Conservation (phyloP, 2,888 invertebrate genomes). For the Lampropteryx suffumata region DNA sequence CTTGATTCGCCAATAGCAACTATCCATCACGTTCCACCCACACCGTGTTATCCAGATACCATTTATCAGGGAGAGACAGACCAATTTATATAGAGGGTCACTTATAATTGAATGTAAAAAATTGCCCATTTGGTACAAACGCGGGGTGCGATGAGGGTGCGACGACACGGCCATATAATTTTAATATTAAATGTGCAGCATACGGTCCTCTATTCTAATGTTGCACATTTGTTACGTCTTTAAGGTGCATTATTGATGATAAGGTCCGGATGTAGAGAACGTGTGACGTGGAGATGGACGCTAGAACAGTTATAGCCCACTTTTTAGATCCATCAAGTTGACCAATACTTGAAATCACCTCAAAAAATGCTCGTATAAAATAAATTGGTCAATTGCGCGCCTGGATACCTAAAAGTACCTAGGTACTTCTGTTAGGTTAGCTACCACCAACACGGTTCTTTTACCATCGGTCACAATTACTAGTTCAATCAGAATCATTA, state of each 20-base stretch:
- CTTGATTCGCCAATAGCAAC: slow-evolving; percentile 52
- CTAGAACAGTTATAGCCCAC: no score
- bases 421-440: no score
- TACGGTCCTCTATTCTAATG: slow-evolving; percentile 46
- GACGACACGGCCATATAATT: slow-evolving; percentile 55
- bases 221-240: slow-evolving; percentile 32
- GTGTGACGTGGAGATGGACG: slow-evolving; percentile 1
- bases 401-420: no score
- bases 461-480: no score
- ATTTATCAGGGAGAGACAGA: slow-evolving; percentile 76
- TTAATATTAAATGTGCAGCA: slow-evolving; percentile 68
- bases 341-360: no score
- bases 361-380: no score
- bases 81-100: slow-evolving; percentile 77
- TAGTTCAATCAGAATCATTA: no score
- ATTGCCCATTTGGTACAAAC: slow-evolving; percentile 41
- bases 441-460: no score
- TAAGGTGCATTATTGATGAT: slow-evolving; percentile 19
- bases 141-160: slow-evolving; percentile 26
- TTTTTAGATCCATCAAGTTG: no score
- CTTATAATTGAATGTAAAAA: slow-evolving; percentile 79
- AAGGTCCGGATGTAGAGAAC: background rate
- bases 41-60: slow-evolving; percentile 61
- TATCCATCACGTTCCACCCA: slow-evolving; percentile 71
- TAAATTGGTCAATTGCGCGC: no score